Conservation (phyloP, 2,888 invertebrate species). For the Steromphala cineraria region DNA sequence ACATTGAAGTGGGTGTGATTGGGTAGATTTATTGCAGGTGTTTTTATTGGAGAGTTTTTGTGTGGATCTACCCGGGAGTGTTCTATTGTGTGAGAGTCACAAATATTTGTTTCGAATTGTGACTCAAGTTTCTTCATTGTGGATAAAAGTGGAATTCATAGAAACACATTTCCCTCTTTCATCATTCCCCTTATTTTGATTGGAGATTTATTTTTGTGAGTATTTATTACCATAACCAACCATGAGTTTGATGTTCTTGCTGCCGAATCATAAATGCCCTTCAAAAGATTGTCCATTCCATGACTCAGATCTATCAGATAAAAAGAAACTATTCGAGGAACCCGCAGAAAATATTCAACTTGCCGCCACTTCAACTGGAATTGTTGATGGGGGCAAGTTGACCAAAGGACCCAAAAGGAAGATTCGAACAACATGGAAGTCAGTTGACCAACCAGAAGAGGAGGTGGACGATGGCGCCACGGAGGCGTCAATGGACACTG, state of each 20-base stretch:
- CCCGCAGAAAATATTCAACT: slow-evolving; percentile 30
- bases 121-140: background rate
- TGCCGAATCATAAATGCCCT: slow-evolving; percentile 45
- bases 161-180: background rate
- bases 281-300: slow-evolving; percentile 42
- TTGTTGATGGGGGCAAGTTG: slow-evolving; percentile 32
- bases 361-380: slow-evolving; percentile 19
- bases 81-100: background rate
- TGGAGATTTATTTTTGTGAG: background rate
- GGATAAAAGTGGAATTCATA: background rate
- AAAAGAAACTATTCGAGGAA: slow-evolving; percentile 30
- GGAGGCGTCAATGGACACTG: slow-evolving; percentile 31
- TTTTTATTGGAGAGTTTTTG: background rate
- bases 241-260: slow-evolving; percentile 31
- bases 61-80: background rate
- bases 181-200: no score
- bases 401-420: slow-evolving; percentile 16
- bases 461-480: slow-evolving; percentile 26
- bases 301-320: slow-evolving; percentile 28
- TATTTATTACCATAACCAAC: background rate
- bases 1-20: background rate
- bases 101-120: background rate
- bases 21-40: background rate
- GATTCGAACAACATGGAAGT: background rate
- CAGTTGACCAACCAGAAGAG: slow-evolving; percentile 1